Percentiles rank a stretch among this genome's conserved stretches.
Conservation (phyloP, 2,797 vertebrate genomes). For the Oophaga sylvatica region DNA sequence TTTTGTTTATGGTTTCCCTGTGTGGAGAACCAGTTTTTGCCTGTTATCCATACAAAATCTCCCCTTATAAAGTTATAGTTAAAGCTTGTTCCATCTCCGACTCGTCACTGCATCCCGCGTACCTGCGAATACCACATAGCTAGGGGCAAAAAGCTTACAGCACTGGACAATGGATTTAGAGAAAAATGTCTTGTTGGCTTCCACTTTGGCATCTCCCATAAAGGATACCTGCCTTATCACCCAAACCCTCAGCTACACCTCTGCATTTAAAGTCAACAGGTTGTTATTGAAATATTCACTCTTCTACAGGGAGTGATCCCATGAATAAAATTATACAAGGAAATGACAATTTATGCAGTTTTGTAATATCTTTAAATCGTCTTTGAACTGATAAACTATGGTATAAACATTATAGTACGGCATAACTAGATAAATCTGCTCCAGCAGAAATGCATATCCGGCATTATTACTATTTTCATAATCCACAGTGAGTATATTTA, state of each 20-base stretch:
- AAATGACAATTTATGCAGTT: neutral
- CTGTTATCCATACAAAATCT: no score
- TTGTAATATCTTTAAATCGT: neutral
- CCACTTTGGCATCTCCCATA: no score
- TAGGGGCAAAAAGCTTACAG: neutral
- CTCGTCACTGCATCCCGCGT: no score
- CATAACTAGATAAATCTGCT: conserved; percentile 7
- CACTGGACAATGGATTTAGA: no score
- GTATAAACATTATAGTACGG: neutral
- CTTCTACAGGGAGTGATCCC: neutral
- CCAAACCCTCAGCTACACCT: neutral
- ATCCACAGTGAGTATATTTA: conserved; percentile 45
- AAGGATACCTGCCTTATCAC: no score
- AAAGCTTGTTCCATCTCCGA: no score
- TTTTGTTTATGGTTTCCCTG: no score
- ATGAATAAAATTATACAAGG: neutral
- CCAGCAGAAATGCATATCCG: conserved; percentile 24
- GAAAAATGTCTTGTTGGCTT: no score
- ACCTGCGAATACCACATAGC: no score
- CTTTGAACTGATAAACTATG: neutral
- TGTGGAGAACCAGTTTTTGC: no score
- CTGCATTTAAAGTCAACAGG: neutral
- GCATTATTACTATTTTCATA: conserved; percentile 39
- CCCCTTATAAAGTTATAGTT: no score
- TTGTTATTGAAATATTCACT: neutral